Base-by-base conservation (phyloP, 2,113 vertebrate genomes). In the Tetrao urogallus region DNA sequence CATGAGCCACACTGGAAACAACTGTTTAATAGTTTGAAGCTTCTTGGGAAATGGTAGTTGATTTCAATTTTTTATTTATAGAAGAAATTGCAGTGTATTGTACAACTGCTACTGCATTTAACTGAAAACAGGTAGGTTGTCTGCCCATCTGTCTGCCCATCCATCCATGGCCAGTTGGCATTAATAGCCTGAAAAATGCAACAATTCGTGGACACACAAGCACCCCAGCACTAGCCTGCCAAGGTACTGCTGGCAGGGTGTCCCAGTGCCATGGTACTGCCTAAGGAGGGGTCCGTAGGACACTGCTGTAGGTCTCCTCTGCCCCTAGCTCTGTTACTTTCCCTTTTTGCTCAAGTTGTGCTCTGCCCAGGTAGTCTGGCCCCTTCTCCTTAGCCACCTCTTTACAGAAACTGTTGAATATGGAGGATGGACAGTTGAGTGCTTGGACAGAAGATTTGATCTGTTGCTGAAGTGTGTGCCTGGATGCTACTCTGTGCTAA, bases 11-110 rank as follows among this genome's bases (percentile, higher is more conserved):
- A 66, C 83, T 88, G 87, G 89, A 94, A 95, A 95, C 95, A 93
- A 80, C 94, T 93, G 90, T 93, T 96, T 91, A 96, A 96, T 90
- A 88, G 84, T 90, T 96, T 86, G 64, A 64, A 90, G 74, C 90
- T 92, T 87, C 85, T 93, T 84, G 87, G 96, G 92, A 91, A 96
- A 85, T 74, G 75, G 90, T 63, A 93, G 90, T 74, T 85, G 79
- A 93, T 92, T 95, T 94, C 79, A 71, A 36, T 67, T 85, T 76
- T 86, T 92, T 82, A 60, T 80, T 86, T 78, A 60, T 85, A 43
- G 56, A 48, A 82, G 86, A 57, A 69, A 64, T 70, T 76, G 77
- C 65, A 28, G 65, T 25, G 27, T 70, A 52, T 48, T 72, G 67
- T 88, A 11, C 27, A 60, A 65, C 32, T 60, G 69, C 60, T 80